phyloP scores from a whole-genome alignment of 1,140 invertebrate genomes.

The Temnothorax longispinosus region DNA sequence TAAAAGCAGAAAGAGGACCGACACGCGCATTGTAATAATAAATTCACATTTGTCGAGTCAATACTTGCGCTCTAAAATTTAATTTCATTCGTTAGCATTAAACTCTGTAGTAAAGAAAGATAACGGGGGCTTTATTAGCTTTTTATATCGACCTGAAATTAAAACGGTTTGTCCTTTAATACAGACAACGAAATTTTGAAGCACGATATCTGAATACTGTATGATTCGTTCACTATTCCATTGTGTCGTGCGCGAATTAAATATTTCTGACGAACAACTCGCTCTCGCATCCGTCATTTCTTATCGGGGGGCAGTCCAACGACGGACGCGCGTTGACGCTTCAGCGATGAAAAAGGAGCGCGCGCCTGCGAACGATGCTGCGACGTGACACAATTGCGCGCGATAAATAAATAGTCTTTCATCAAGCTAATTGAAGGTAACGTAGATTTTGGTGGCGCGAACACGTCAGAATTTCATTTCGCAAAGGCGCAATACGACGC shows the following conservation, averaged over 20 bases:
- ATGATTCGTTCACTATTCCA: neutral
- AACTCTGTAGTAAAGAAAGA: neutral
- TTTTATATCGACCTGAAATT: neutral
- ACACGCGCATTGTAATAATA: constrained; percentile 17
- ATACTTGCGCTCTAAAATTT: neutral
- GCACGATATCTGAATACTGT: neutral
- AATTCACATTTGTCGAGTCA: constrained; percentile 34
- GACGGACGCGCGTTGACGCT: neutral
- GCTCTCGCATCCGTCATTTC: neutral
- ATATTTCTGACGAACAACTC: neutral
- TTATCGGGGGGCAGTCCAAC: neutral
- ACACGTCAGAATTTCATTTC: constrained; percentile 27
- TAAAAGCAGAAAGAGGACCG: neutral
- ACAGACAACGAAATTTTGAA: neutral
- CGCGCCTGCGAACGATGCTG: neutral
- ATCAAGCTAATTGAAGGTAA: constrained; percentile 43
- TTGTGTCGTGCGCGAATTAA: neutral
- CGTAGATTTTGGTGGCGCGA: constrained; percentile 33
- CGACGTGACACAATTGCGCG: constrained; percentile 3
- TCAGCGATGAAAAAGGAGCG: neutral
- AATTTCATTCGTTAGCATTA: neutral
- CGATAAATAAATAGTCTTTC: constrained; percentile 55
- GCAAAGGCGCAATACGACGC: constrained; percentile 28
- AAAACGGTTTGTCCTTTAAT: constrained; percentile 1
- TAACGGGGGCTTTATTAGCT: neutral